phyloP scores from a whole-genome alignment of 30 jellyfish, hydroid and myxozoan genomes.

The Aurelia aurita region DNA sequence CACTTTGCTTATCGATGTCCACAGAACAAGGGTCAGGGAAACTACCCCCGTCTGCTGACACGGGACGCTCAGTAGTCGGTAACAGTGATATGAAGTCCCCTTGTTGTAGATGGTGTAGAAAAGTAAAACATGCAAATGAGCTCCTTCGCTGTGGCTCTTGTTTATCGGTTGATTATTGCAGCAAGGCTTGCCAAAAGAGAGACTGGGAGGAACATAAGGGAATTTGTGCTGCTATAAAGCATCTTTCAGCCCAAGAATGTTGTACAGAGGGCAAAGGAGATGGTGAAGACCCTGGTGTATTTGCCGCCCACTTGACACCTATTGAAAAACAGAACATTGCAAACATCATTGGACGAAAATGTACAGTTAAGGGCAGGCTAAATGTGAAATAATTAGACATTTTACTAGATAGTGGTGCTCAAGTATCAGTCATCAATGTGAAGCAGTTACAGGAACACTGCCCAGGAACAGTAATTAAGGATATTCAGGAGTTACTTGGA shows the following conservation, averaged over 20 bases:
- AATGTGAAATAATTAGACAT: slow-evolving; percentile 2
- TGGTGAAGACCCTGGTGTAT: slow-evolving; percentile 16
- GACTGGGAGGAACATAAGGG: slow-evolving; percentile 29
- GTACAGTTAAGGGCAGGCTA: background rate
- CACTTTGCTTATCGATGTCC: background rate
- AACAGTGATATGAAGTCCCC: slow-evolving; percentile 26
- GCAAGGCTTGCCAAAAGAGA: slow-evolving; percentile 11
- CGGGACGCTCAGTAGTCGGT: slow-evolving; percentile 32
- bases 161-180: slow-evolving; percentile 19
- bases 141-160: slow-evolving; percentile 31
- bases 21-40: slow-evolving; percentile 18
- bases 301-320: slow-evolving; percentile 32
- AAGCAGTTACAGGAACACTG: background rate
- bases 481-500: slow-evolving; percentile 5
- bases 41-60: slow-evolving; percentile 36
- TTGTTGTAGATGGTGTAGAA: slow-evolving; percentile 39
- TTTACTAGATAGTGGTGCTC: slow-evolving; percentile 33
- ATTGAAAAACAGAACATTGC: slow-evolving; percentile 17
- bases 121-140: slow-evolving; percentile 43
- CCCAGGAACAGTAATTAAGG: slow-evolving; percentile 1
- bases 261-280: background rate
- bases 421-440: slow-evolving; percentile 9
- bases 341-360: background rate
- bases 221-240: slow-evolving; percentile 18
- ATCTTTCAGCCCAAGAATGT: background rate